Conservation (phyloP, 2,797 vertebrate species). For the Sebastes jordani region DNA sequence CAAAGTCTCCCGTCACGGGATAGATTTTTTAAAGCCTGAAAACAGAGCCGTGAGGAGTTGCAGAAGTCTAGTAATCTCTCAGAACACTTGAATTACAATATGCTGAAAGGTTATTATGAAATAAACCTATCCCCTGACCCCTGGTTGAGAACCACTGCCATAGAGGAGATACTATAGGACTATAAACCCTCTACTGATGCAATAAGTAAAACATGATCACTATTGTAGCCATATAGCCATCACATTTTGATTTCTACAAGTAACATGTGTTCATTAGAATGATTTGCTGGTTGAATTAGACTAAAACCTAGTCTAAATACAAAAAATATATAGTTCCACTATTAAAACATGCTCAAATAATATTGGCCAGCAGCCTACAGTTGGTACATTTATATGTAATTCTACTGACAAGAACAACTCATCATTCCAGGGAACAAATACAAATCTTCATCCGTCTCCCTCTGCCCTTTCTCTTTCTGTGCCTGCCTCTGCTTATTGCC, state of each 20-base stretch:
- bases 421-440: constrained; percentile 18
- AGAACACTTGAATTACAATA: too few species aligned
- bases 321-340: not conserved
- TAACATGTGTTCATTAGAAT: not conserved
- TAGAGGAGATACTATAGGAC: not conserved
- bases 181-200: too few species aligned
- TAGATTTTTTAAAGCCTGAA: too few species aligned
- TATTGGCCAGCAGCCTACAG: not conserved
- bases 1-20: too few species aligned
- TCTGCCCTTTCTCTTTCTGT: constrained; percentile 3
- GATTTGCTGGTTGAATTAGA: not conserved
- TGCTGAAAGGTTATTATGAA: too few species aligned
- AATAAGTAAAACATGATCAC: not conserved
- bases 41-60: too few species aligned
- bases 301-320: not conserved
- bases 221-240: not conserved
- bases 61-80: too few species aligned
- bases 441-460: constrained; percentile 8
- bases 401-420: constrained; percentile 19
- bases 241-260: not conserved
- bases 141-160: not conserved
- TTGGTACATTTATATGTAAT: not conserved
- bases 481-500: constrained; percentile 37
- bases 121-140: too few species aligned
- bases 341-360: constrained; percentile 2